Conservation (phyloP, 2,888 invertebrate species). For the Cephus pulcher region DNA sequence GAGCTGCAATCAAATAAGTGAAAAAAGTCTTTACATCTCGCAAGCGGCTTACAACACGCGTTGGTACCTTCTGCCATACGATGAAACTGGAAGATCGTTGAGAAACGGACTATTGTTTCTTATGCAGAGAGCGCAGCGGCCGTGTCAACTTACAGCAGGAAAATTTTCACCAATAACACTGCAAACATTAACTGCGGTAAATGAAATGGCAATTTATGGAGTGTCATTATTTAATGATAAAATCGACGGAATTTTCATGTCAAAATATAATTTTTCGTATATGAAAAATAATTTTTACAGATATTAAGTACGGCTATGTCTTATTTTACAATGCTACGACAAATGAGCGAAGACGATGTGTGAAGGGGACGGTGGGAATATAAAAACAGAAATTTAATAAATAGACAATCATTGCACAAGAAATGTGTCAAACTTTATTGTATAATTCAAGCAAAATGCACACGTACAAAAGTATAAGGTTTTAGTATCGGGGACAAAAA, state of each 20-base stretch:
- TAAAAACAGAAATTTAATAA: no score
- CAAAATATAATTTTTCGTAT: background rate
- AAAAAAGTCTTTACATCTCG: slow-evolving; percentile 36
- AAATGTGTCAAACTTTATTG: no score
- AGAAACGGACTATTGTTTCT: slow-evolving; percentile 32
- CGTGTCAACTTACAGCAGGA: slow-evolving; percentile 45
- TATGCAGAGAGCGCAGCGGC: slow-evolving; percentile 38
- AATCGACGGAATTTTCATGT: background rate
- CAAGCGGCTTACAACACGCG: slow-evolving; percentile 37
- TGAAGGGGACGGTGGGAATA: background rate
- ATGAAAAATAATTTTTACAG: slow-evolving; percentile 13
- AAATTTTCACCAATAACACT: slow-evolving; percentile 44
- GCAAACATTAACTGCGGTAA: slow-evolving; percentile 43
- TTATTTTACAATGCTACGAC: slow-evolving; percentile 33
- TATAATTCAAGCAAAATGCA: no score
- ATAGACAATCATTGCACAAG: no score
- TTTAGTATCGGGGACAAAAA: no score
- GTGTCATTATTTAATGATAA: slow-evolving; percentile 9
- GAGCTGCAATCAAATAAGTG: slow-evolving; percentile 44
- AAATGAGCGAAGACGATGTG: slow-evolving; percentile 25
- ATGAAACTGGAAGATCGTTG: slow-evolving; percentile 29
- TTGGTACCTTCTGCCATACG: slow-evolving; percentile 40
- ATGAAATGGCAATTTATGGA: no score
- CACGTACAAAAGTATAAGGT: no score
- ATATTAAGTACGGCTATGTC: slow-evolving; percentile 32